Evolutionary conservation across 2,113 vertebrate genomes (phyloP).

Genomic region (Dinomys branickii): DNA sequence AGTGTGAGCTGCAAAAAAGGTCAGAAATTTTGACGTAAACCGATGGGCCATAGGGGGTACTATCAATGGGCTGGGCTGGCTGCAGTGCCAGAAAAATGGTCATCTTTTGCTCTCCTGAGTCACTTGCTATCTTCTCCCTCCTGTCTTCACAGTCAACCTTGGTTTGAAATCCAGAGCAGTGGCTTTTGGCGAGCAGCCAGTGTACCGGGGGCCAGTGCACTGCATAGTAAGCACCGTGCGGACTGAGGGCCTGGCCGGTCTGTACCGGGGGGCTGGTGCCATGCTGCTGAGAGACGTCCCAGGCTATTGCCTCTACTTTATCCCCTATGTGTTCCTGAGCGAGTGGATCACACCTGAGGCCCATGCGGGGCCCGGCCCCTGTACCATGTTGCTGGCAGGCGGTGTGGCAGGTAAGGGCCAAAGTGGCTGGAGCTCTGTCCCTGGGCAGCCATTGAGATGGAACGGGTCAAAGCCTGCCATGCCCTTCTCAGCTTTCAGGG

Average conservation of each 20-base stretch:
- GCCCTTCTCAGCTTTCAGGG: not conserved
- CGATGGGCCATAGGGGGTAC: not conserved
- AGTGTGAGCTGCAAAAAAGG: not conserved
- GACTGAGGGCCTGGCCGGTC: slow-evolving; percentile 91
- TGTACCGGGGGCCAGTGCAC: slow-evolving; percentile 93
- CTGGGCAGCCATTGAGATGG: not conserved
- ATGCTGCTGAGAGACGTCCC: slow-evolving; percentile 96
- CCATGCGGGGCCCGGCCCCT: slow-evolving; percentile 84
- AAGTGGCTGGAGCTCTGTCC: accelerated
- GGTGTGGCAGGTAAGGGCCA: slow-evolving; percentile 92
- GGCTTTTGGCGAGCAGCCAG: slow-evolving; percentile 78
- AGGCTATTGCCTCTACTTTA: slow-evolving; percentile 95
- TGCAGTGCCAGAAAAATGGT: not conserved
- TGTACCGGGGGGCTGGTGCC: slow-evolving; percentile 93
- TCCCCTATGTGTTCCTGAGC: slow-evolving; percentile 93
- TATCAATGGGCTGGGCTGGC: not conserved
- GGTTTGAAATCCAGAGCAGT: slow-evolving; percentile 83
- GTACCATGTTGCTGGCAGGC: slow-evolving; percentile 93
- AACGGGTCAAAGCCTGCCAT: not conserved
- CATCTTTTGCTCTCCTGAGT: not conserved
- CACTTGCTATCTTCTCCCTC: not conserved
- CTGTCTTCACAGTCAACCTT: slow-evolving; percentile 84
- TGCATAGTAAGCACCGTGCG: slow-evolving; percentile 92
- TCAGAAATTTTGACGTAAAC: not conserved
- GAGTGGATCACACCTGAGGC: slow-evolving; percentile 89